Evolutionary conservation across 1,140 invertebrate species (phyloP), one percentile per base, ranked within the genome.

Genomic region (Leguminivora glycinivorella): DNA sequence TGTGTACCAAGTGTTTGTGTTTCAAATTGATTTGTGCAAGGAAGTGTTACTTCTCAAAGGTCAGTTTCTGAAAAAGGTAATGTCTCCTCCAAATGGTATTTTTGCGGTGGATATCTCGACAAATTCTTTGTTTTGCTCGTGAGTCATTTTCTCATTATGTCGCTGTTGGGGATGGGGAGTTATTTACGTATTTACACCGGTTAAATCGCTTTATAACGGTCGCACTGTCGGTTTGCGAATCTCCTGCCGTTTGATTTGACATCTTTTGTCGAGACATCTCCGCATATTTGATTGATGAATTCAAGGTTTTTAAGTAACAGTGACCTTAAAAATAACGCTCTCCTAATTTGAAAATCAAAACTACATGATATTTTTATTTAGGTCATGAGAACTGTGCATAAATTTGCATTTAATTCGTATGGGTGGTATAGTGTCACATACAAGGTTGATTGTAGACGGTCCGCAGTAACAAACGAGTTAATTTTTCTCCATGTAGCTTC

Each of bases 31-130:
- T 78, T 80, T 70, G 75, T 75, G 78, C 70, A 80, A 82, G 79
- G 79, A 80, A 83, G 84, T 86, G 80, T 77, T 80, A 78, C 77
- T 72, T 76, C 70, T 58, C 74, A 87, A 87, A 89, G 86, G 85
- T 90, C 84, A 85, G 71, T 76, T 63, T 78, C 77, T 79, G 67
- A 77, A 84, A 77, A 89, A 83, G 88, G 84, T 76, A 82, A 81
- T 84, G 81, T 78, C 74, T 70, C 69, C 73, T 73, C 74, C 52
- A 71, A 77, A 74, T 80, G 80, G 72, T 83, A 78, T 83, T 83
- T 85, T 81, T 76, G 68, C 72, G 56, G 81, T 68, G 73, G 76
- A 81, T 74, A 77, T 74, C 75, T 79, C 75, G 75, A 75, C 47
- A 68, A 69, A 69, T 81, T 76, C 79, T 77, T 81, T 74, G 75